phyloP scores from a whole-genome alignment of 2,113 vertebrate species.

The Oostethus manadensis region DNA sequence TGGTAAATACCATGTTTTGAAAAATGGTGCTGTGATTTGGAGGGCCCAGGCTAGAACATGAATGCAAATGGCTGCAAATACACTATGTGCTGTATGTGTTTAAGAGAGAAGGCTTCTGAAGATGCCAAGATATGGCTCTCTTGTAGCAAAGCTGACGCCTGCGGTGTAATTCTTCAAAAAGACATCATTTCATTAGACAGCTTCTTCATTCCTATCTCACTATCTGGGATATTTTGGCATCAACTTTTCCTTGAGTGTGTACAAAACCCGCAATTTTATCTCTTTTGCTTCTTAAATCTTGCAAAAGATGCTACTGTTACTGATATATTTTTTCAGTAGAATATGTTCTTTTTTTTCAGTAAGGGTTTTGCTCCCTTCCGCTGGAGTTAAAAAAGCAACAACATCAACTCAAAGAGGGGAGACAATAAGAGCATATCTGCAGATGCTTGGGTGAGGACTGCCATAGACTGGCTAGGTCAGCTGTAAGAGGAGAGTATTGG shows the following conservation, averaged over 20 bases:
- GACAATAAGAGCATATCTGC: conserved; percentile 35
- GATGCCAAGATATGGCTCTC: conserved; percentile 33
- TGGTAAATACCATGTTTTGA: not conserved
- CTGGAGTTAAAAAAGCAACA: conserved; percentile 38
- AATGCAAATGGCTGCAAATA: not conserved
- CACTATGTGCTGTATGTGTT: conserved; percentile 17
- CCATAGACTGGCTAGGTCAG: conserved; percentile 31
- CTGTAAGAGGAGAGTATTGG: conserved; percentile 24
- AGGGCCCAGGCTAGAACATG: not conserved
- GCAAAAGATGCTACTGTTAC: conserved; percentile 41
- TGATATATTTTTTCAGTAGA: conserved; percentile 22
- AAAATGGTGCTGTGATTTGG: not conserved
- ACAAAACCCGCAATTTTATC: conserved; percentile 51
- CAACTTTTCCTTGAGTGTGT: conserved; percentile 46
- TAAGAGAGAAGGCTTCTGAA: conserved; percentile 45
- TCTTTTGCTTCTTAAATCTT: conserved; percentile 57
- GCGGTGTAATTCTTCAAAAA: conserved; percentile 51
- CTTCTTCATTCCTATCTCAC: conserved; percentile 32
- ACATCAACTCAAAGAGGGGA: conserved; percentile 34
- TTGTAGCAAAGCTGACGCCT: conserved; percentile 21
- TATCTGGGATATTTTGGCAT: conserved; percentile 56
- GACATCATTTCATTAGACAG: conserved; percentile 33
- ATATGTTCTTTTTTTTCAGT: conserved; percentile 43
- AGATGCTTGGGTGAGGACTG: conserved; percentile 16
- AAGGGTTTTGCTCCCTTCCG: conserved; percentile 34